phyloP scores from a whole-genome alignment of 2,797 vertebrate genomes.

The Lagorchestes hirsutus region DNA sequence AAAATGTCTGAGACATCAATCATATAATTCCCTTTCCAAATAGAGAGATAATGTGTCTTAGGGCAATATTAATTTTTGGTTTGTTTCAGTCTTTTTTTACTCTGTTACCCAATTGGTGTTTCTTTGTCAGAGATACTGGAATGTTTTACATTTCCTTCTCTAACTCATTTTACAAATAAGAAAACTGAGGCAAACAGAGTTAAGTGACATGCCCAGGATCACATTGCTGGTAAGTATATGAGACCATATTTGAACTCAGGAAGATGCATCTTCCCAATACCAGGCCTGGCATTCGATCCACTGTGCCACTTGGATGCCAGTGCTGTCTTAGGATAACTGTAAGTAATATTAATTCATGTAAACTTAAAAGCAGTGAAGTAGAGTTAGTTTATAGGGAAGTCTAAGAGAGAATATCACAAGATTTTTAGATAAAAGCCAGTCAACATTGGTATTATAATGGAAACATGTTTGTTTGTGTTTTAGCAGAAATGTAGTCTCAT shows the following conservation, averaged over 20 bases:
- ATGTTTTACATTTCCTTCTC: too few relatives aligned
- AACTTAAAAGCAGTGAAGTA: background rate
- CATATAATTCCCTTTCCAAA: background rate
- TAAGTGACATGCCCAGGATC: too few relatives aligned
- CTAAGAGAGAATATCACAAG: background rate
- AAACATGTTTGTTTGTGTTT: background rate
- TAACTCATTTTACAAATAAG: too few relatives aligned
- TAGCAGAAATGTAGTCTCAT: background rate
- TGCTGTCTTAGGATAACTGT: background rate
- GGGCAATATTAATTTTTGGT: too few relatives aligned
- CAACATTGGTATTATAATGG: background rate
- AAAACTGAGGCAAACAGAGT: too few relatives aligned
- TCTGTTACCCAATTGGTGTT: too few relatives aligned
- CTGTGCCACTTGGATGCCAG: background rate
- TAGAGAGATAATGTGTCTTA: background rate
- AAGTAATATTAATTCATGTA: background rate
- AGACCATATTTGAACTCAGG: too few relatives aligned
- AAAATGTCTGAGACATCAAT: background rate
- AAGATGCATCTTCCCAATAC: too few relatives aligned
- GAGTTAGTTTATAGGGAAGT: background rate
- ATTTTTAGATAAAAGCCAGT: background rate
- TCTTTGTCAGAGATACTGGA: too few relatives aligned
- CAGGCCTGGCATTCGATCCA: too few relatives aligned
- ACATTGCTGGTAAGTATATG: too few relatives aligned
- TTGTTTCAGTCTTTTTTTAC: too few relatives aligned